A percentile compares a stretch with the other conserved stretches of the same genome.
Conservation (phyloP, 2,888 invertebrate species). For the Troides aeacus region DNA sequence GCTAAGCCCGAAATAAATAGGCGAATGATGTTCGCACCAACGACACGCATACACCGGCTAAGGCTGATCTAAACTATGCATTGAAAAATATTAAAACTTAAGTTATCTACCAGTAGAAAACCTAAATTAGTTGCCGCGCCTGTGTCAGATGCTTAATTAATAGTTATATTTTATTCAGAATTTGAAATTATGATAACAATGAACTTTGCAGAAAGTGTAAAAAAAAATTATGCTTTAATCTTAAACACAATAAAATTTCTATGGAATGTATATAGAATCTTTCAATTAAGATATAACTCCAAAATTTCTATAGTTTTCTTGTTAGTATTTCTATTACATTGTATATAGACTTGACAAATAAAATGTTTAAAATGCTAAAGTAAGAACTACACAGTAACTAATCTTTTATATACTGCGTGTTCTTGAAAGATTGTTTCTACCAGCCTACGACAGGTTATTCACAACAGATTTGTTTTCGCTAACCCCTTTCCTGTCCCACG, state of each 20-base stretch:
- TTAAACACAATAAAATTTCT: too few relatives aligned
- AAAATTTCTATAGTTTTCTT: too few relatives aligned
- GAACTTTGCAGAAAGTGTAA: too few relatives aligned
- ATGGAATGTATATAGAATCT: too few relatives aligned
- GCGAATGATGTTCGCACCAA: slow-evolving; percentile 68
- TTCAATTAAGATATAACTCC: too few relatives aligned
- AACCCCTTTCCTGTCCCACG: slow-evolving; percentile 69
- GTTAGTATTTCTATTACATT: too few relatives aligned
- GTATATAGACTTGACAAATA: too few relatives aligned
- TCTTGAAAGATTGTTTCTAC: background rate
- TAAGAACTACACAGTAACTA: background rate
- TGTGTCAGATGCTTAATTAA: too few relatives aligned
- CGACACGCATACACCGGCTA: slow-evolving; percentile 48
- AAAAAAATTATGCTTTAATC: too few relatives aligned
- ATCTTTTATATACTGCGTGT: background rate
- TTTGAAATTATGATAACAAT: too few relatives aligned
- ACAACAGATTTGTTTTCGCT: slow-evolving; percentile 57
- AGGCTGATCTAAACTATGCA: background rate
- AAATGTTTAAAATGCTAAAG: background rate
- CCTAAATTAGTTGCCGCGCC: too few relatives aligned
- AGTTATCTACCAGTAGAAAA: background rate
- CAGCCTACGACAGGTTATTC: slow-evolving; percentile 45
- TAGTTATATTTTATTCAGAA: too few relatives aligned
- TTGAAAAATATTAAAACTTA: background rate
- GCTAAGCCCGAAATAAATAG: slow-evolving; percentile 75